These are phyloP conservation scores for Phyllopteryx taeniolatus DNA, from an alignment of 2,113 vertebrate genomes.

Conservation along the genomic window DNA sequence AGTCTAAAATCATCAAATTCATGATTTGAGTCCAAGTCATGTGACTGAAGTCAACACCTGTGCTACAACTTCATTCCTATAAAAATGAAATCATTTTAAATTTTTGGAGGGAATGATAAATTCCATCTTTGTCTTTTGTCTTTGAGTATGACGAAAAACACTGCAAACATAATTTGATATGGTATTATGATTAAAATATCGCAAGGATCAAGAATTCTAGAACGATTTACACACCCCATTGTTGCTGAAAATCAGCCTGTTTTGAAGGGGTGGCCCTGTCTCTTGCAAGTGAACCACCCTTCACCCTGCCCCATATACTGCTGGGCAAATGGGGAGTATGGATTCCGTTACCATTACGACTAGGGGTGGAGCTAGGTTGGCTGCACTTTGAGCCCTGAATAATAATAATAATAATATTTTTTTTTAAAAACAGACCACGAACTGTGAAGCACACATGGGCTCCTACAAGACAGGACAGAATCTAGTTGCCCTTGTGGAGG, in stretches of 20 bases:
- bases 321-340: not conserved
- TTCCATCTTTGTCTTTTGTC: not conserved
- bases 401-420: too few species aligned
- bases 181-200: not conserved
- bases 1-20: too few species aligned
- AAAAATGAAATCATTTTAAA: not conserved
- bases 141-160: not conserved
- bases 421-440: too few species aligned
- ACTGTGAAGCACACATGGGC: not conserved
- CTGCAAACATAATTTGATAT: not conserved
- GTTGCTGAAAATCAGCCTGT: not conserved
- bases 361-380: not conserved
- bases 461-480: not conserved
- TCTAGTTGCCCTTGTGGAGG: conserved; percentile 3
- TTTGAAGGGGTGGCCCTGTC: not conserved
- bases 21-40: too few species aligned
- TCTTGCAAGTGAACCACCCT: too few species aligned
- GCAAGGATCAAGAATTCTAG: not conserved
- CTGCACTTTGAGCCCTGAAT: not conserved
- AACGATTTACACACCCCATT: not conserved
- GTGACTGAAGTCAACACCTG: too few species aligned
- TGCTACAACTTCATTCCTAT: too few species aligned
- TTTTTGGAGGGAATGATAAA: too few species aligned
- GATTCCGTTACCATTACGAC: not conserved
- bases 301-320: not conserved